Conservation (phyloP, 1,140 invertebrate species). For the Dreissena rostriformis region DNA sequence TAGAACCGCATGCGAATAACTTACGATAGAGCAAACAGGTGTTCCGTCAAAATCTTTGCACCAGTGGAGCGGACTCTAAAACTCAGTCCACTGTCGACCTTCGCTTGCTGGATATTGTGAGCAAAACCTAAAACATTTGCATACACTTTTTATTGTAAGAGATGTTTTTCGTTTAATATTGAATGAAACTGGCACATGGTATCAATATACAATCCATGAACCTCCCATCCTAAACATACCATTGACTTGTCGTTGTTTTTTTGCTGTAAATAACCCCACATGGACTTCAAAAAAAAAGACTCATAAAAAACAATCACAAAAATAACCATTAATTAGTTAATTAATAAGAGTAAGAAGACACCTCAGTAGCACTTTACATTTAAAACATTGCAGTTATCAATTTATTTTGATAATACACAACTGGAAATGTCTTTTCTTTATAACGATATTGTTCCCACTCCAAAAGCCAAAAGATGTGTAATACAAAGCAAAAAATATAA, state of each 20-base stretch:
- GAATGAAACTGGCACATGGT: background rate
- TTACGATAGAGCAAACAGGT: slow-evolving; percentile 49
- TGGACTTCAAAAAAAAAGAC: background rate
- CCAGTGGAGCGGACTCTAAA: slow-evolving; percentile 58
- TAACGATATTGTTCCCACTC: too few relatives aligned
- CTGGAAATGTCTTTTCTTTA: too few relatives aligned
- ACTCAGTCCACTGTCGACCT: background rate
- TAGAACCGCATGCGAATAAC: too few relatives aligned
- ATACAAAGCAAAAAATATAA: too few relatives aligned
- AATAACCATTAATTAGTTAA: too few relatives aligned
- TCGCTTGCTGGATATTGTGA: background rate
- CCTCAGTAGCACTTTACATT: too few relatives aligned
- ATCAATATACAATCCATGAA: background rate
- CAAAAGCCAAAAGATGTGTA: too few relatives aligned
- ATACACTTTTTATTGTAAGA: background rate
- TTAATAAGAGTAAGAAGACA: too few relatives aligned
- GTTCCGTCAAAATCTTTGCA: slow-evolving; percentile 46
- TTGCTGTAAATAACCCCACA: too few relatives aligned
- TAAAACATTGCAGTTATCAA: too few relatives aligned
- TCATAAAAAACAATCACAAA: background rate
- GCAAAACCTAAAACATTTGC: background rate
- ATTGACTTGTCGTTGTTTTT: too few relatives aligned
- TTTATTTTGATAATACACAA: too few relatives aligned
- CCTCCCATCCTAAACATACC: background rate
- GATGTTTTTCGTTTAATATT: background rate